phyloP scores from a whole-genome alignment of 1,140 invertebrate species.

The Zelostemma sp. region DNA sequence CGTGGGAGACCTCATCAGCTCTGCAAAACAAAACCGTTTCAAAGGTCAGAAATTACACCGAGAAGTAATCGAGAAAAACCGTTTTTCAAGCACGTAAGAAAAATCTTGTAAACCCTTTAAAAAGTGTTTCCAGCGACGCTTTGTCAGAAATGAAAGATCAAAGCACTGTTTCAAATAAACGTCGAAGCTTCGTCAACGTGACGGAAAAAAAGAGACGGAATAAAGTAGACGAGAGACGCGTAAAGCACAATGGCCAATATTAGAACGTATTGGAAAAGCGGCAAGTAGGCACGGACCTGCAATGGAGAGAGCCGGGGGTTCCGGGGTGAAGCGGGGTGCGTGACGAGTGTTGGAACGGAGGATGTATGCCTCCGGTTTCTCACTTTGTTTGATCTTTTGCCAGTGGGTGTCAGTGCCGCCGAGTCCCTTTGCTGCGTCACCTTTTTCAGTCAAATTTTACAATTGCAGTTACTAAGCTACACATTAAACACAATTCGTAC shows the following conservation, averaged over 20 bases:
- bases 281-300: conserved; percentile 65
- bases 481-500: conserved; percentile 16
- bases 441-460: conserved; percentile 57
- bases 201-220: conserved; percentile 13
- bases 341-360: conserved; percentile 51
- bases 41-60: conserved; percentile 38
- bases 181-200: background rate
- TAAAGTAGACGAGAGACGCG: conserved; percentile 14
- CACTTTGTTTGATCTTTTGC: conserved; percentile 61
- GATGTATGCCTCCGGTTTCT: conserved; percentile 59
- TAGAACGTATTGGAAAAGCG: conserved; percentile 23
- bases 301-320: conserved; percentile 73
- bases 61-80: too few relatives aligned
- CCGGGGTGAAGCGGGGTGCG: conserved; percentile 65
- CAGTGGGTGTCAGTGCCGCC: conserved; percentile 52
- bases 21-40: conserved; percentile 62
- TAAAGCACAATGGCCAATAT: conserved; percentile 9
- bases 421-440: conserved; percentile 62
- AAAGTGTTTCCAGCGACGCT: too few relatives aligned
- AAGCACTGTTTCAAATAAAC: background rate
- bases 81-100: too few relatives aligned
- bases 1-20: conserved; percentile 69
- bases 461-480: conserved; percentile 56
- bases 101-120: too few relatives aligned
- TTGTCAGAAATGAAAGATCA: conserved; percentile 9